Evolutionary conservation across 2,113 vertebrate genomes (phyloP).

Genomic region (Balaeniceps rex): DNA sequence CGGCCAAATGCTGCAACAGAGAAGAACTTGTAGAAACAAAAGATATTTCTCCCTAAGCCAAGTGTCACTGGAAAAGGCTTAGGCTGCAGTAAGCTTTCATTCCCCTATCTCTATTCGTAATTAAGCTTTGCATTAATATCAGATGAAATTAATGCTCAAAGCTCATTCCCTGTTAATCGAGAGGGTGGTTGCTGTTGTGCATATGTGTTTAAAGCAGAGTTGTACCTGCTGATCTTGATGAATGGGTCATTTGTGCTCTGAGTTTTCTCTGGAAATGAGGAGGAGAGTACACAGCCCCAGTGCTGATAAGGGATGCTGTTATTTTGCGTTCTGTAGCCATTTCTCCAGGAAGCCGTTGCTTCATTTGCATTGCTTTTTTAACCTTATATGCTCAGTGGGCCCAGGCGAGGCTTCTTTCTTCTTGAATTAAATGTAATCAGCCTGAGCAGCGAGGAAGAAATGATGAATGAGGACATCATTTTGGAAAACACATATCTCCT

Average conservation of each 20-base stretch:
- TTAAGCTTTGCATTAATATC: conserved; percentile 28
- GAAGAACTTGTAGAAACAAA: neutral
- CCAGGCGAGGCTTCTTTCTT: conserved; percentile 48
- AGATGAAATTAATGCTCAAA: conserved; percentile 20
- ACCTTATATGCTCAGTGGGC: conserved; percentile 56
- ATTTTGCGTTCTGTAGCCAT: conserved; percentile 16
- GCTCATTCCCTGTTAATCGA: neutral
- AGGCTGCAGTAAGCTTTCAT: neutral
- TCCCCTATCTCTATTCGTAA: neutral
- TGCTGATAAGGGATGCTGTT: conserved; percentile 36
- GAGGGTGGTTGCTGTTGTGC: neutral
- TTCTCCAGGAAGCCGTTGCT: conserved; percentile 3
- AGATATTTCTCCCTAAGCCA: neutral
- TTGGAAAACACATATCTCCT: conserved; percentile 65
- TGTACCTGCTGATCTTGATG: conserved; percentile 51
- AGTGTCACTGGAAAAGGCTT: neutral
- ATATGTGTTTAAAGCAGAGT: conserved; percentile 6
- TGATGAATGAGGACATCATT: conserved; percentile 62
- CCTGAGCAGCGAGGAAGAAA: conserved; percentile 63
- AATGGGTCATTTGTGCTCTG: conserved; percentile 35
- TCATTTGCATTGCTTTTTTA: conserved; percentile 68
- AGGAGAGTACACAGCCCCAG: neutral
- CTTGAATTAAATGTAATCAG: conserved; percentile 67
- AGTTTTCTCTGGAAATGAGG: conserved; percentile 42
- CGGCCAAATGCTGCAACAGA: neutral